Conservation (phyloP, 2,797 vertebrate species). For the Aulostomus chinensis region DNA sequence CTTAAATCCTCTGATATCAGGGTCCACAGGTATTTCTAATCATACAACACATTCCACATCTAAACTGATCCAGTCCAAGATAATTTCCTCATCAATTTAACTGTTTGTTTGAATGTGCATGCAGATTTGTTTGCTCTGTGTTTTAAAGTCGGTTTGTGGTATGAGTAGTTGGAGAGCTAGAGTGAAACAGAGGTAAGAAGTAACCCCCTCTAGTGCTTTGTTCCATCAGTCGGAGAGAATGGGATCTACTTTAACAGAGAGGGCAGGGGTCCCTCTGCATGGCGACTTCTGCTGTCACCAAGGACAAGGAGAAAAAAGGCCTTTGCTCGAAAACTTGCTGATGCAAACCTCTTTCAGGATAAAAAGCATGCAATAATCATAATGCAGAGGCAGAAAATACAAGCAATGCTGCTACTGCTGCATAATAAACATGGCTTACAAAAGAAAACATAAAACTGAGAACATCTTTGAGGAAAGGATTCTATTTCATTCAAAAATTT, state of each 20-base stretch:
- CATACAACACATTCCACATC: conserved; percentile 66
- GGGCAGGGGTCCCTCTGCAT: conserved; percentile 50
- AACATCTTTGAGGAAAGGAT: conserved; percentile 7
- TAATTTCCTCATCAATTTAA: conserved; percentile 61
- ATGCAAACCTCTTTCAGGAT: conserved; percentile 38
- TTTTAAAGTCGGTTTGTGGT: too few relatives aligned
- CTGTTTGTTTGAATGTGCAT: conserved; percentile 4
- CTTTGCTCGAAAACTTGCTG: conserved; percentile 32
- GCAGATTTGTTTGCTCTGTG: conserved; percentile 5
- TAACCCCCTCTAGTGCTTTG: conserved; percentile 62
- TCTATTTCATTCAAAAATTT: conserved; percentile 15
- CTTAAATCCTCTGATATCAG: too few relatives aligned
- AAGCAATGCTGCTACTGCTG: conserved; percentile 1
- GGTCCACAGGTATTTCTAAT: too few relatives aligned
- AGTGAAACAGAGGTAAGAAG: conserved; percentile 47
- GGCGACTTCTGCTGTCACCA: conserved; percentile 49
- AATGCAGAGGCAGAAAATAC: conserved; percentile 23
- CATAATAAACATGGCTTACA: conserved; percentile 9
- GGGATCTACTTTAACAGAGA: conserved; percentile 57
- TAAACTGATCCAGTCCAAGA: conserved; percentile 63
- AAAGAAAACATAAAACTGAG: conserved; percentile 11
- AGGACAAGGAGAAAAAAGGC: conserved; percentile 51
- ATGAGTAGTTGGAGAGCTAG: conserved; percentile 29
- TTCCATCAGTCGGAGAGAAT: conserved; percentile 65
- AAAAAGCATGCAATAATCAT: conserved; percentile 29